Base-by-base conservation (phyloP, 2,113 vertebrate genomes). In the Pongo pygmaeus region DNA sequence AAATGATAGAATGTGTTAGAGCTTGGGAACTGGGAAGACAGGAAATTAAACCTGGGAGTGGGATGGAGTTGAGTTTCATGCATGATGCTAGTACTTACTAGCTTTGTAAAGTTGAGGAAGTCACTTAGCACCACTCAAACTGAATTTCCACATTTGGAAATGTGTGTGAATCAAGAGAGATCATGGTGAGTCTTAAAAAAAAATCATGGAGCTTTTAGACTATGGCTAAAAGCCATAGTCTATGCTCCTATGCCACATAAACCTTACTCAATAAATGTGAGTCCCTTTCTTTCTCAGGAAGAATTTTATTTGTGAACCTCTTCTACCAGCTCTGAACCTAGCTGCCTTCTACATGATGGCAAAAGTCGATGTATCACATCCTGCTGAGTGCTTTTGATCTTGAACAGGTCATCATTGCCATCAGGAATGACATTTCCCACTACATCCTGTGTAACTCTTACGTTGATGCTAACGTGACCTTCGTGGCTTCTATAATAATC, bases 371-470 rank as follows among this genome's bases (percentile, higher is more conserved):
- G 13, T 17, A 18, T 9, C 14, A 17, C 81, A 81, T 77, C 59
- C 43, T 89, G 57, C 52, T 50, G 25, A 74, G 46, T 46, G 35
- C 11, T 55, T 94, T 83, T 96, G 91, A 90, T 92, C 52, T 72
- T 64, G 91, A 93, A 11, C 64, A 59, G 85, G 93, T 96, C 97
- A 95, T 77, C 67, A 59, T 94, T 89, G 38, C 38, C 50, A 86
- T 84, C 35, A 30, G 32, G 18, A 83, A 88, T 92, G 86, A 93
- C 94, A 70, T 80, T 90, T 96, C 61, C 77, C 89, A 75, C 93
- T 55, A 84, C 64, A 69, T 94, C 90, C 46, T 94, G n/a, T 8
- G 55, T 91, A 14, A 22, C 14, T 2, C 13, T 2, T 20, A 0
- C 0, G 5, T 55, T 48, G 59, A 79, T 97, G 27, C 46, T 95